Evolutionary conservation across 1,140 invertebrate genomes (phyloP).

Genomic region (Drosophila burlai): DNA sequence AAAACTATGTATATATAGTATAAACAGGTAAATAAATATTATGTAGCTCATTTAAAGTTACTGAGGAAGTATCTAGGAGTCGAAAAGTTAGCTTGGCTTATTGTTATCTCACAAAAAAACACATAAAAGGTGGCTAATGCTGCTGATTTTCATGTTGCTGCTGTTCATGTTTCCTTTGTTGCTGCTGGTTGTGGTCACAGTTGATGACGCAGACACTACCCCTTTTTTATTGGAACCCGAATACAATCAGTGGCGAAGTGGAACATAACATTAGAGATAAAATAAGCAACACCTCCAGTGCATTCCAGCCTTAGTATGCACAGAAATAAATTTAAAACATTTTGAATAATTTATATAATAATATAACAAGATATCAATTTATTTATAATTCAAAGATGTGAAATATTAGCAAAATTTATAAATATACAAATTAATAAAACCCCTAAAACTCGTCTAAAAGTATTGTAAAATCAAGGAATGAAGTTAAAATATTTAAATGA

Average conservation of each 20-base stretch:
- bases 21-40: too few species aligned
- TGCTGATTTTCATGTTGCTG: neutral
- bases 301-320: neutral
- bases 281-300: conserved; percentile 7
- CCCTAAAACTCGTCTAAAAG: neutral
- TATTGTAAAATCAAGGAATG: neutral
- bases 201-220: conserved; percentile 22
- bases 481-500: neutral
- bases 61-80: neutral
- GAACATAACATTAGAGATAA: conserved; percentile 18
- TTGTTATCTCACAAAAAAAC: conserved; percentile 1
- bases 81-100: neutral
- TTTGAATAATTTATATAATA: too few species aligned
- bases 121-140: neutral
- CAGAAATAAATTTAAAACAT: neutral
- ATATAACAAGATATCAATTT: too few species aligned
- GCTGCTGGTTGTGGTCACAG: conserved; percentile 17
- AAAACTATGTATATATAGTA: neutral
- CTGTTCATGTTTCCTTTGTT: neutral
- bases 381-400: too few species aligned
- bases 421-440: neutral
- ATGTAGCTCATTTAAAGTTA: neutral
- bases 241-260: conserved; percentile 13
- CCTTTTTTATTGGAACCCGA: neutral
- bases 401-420: neutral